Percentiles rank a stretch among this genome's conserved stretches.
These are phyloP conservation scores for Microtus oregoni DNA, from an alignment of 2,113 vertebrate genomes.

Conservation along the genomic window DNA sequence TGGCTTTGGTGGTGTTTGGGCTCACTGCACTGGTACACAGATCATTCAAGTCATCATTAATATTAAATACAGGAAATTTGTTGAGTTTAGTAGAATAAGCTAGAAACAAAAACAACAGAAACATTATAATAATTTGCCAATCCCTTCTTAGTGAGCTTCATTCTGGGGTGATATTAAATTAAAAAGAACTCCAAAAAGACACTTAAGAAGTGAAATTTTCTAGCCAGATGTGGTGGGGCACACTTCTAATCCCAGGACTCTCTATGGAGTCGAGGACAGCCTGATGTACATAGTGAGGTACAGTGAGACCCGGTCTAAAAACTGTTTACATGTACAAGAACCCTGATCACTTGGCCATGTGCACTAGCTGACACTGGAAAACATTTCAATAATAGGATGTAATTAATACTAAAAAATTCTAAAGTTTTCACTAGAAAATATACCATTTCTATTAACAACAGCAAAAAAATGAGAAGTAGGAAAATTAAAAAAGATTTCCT, in stretches of 20 bases:
- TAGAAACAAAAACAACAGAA: conserved; percentile 83
- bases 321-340: background rate
- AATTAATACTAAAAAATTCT: background rate
- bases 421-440: conserved; percentile 8
- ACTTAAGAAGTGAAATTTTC: conserved; percentile 27
- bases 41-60: conserved; percentile 81
- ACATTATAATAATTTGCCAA: conserved; percentile 68
- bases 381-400: background rate
- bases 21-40: conserved; percentile 81
- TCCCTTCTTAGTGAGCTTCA: background rate
- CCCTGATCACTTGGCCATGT: background rate
- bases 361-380: background rate
- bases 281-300: background rate
- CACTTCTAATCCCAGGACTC: background rate
- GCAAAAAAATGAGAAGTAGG: background rate
- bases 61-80: conserved; percentile 85
- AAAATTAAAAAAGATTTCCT: no score
- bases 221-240: background rate
- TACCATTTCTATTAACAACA: background rate
- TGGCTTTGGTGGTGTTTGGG: conserved; percentile 82
- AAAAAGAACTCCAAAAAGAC: conserved; percentile 21
- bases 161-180: conserved; percentile 23
- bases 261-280: background rate
- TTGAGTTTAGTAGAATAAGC: conserved; percentile 84
- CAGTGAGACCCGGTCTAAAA: background rate